Base-by-base conservation (phyloP, 2,113 vertebrate species). In the Pedetes capensis region DNA sequence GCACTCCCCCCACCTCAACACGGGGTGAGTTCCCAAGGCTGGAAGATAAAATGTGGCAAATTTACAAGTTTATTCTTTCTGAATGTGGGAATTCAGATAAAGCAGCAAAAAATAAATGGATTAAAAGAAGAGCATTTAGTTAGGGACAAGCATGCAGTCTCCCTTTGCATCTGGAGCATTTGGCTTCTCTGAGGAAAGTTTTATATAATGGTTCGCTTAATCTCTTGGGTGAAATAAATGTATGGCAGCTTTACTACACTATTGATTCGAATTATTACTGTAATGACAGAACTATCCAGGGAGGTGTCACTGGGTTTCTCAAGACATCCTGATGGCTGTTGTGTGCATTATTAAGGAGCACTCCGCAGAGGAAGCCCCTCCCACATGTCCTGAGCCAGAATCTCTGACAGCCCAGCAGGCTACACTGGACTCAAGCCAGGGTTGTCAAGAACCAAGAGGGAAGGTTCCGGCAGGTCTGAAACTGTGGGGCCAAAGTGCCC, bases 201-300 rank as follows among this genome's bases (percentile, higher is more conserved):
- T 83, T 88, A 91, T 76, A 79, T 94, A 89, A 97, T 91, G 91
- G 86, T 96, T 89, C 2, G 0, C 87, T 96, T 95, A 96, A 96
- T 97, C 96, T 96, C 96, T n/a, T 72, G 95, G 93, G 97, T 91
- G 37, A 97, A 89, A 95, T 97, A 96, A 97, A 96, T 0, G 37
- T 89, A 93, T 92, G 93, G 97, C 88, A 81, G 95, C 71, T 97
- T 96, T 95, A 97, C 94, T 97, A 94, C 94, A 89, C 96, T 95
- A 97, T 51, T 94, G 95, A 97, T 96, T 96, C 94, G 95, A 68
- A 97, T 97, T 96, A 97, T 96, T 92, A 83, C 91, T 89, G 3
- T 96, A 96, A 96, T 95, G 96, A 96, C 91, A 95, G 88, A 92
- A 82, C 42, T 87, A 91, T 55, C 92, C 69, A 87, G 94, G 94